Conservation (phyloP, 2,797 vertebrate species). For the Hydrocynus forskahlii region DNA sequence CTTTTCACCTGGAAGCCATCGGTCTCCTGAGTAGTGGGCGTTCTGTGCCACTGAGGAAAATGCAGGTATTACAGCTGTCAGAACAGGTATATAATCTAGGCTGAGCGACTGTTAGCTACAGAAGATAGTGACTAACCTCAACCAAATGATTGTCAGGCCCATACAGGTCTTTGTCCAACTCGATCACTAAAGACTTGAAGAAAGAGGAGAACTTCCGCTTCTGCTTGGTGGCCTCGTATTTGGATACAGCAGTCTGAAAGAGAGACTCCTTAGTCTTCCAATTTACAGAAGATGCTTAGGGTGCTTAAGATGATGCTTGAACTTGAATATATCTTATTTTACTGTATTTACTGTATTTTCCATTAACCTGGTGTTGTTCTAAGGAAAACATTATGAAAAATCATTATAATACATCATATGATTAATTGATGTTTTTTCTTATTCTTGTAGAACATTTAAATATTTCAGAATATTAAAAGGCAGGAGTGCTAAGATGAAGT, state of each 20-base stretch:
- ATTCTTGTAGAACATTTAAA: no score
- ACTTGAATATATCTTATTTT: no score
- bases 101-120: not conserved
- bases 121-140: conserved; percentile 81
- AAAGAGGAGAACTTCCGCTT: conserved; percentile 99
- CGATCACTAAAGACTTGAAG: conserved; percentile 99
- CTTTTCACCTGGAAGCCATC: conserved; percentile 99
- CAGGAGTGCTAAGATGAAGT: no score
- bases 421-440: no score
- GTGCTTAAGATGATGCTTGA: no score
- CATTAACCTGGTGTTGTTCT: no score
- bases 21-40: conserved; percentile 97
- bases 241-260: conserved; percentile 91
- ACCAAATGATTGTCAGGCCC: conserved; percentile 99
- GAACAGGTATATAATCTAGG: not conserved
- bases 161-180: conserved; percentile 98
- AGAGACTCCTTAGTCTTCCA: not conserved
- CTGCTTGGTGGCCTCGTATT: conserved; percentile 99
- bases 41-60: conserved; percentile 92
- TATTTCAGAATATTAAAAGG: no score
- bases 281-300: not conserved
- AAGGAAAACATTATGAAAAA: no score
- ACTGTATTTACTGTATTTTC: no score
- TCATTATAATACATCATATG: no score
- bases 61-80: not conserved